Percentiles rank a stretch among this genome's conserved stretches.
phyloP scores from a whole-genome alignment of 2,888 invertebrate species.

The Syritta pipiens region DNA sequence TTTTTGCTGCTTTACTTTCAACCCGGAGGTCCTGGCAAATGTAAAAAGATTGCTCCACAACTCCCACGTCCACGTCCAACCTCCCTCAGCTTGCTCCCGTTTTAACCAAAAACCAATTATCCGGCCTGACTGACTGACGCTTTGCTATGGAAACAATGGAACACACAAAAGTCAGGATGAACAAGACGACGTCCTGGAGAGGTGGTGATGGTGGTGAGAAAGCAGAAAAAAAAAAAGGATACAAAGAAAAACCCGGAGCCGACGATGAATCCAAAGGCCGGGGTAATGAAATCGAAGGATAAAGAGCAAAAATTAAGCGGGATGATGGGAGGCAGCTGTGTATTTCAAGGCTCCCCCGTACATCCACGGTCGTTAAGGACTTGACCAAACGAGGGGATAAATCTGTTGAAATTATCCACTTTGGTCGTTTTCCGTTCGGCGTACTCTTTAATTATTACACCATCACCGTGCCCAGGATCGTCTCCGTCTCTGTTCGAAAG shows the following conservation, averaged over 20 bases:
- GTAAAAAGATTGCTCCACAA: slow-evolving; percentile 24
- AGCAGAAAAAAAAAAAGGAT: slow-evolving; percentile 23
- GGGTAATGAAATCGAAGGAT: slow-evolving; percentile 69
- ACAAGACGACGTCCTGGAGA: slow-evolving; percentile 35
- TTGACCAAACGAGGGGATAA: slow-evolving; percentile 69
- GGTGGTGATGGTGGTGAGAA: slow-evolving; percentile 1
- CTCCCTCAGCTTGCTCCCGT: too few relatives aligned
- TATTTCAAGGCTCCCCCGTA: slow-evolving; percentile 18
- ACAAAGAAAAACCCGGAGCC: slow-evolving; percentile 19
- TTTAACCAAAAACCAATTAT: slow-evolving; percentile 69
- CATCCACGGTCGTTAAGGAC: slow-evolving; percentile 41
- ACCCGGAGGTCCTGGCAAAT: slow-evolving; percentile 42
- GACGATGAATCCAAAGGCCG: slow-evolving; percentile 42
- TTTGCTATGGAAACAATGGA: slow-evolving; percentile 67
- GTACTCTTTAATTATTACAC: slow-evolving; percentile 67
- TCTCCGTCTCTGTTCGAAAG: slow-evolving; percentile 9
- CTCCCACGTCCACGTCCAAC: too few relatives aligned
- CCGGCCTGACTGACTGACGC: slow-evolving; percentile 65
- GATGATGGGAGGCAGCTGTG: slow-evolving; percentile 43
- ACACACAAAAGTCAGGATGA: slow-evolving; percentile 61
- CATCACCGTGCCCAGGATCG: slow-evolving; percentile 13
- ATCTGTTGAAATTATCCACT: slow-evolving; percentile 70
- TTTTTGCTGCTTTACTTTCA: slow-evolving; percentile 4
- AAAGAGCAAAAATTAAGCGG: slow-evolving; percentile 62
- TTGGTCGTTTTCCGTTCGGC: slow-evolving; percentile 52